phyloP scores from a whole-genome alignment of 1,140 invertebrate species.

The Drosophila chauvacae region DNA sequence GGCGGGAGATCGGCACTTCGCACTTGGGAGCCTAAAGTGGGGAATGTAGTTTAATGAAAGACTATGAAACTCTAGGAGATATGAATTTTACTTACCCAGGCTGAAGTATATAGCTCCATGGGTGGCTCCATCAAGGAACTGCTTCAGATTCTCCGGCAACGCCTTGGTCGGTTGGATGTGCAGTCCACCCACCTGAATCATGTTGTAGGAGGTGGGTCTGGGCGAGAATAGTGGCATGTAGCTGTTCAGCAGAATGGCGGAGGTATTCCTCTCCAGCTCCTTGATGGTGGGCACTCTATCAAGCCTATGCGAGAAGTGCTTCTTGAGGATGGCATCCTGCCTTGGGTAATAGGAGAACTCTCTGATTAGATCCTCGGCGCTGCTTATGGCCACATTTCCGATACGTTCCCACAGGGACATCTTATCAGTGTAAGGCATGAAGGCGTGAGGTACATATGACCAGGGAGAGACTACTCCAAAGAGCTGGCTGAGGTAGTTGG shows the following conservation, averaged over 20 bases:
- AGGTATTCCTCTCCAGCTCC: conserved; percentile 85
- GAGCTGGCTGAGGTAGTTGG: conserved; percentile 72
- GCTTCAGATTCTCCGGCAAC: conserved; percentile 74
- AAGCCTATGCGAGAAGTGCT: conserved; percentile 65
- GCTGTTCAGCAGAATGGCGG: conserved; percentile 68
- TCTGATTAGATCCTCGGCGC: conserved; percentile 52
- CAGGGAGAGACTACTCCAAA: conserved; percentile 73
- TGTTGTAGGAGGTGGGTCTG: conserved; percentile 84
- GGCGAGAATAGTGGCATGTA: conserved; percentile 79
- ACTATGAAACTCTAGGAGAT: neutral
- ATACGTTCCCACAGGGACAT: conserved; percentile 84
- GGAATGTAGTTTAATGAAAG: no score
- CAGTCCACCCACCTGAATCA: conserved; percentile 85
- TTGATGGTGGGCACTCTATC: conserved; percentile 76
- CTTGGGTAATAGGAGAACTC: conserved; percentile 61
- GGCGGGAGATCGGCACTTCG: conserved; percentile 80
- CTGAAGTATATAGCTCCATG: conserved; percentile 86
- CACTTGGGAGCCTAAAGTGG: conserved; percentile 63
- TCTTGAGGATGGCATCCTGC: conserved; percentile 70
- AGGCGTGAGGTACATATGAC: conserved; percentile 78
- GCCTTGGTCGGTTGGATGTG: conserved; percentile 84
- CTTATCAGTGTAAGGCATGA: conserved; percentile 61
- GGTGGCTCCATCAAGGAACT: conserved; percentile 83
- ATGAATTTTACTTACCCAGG: neutral
- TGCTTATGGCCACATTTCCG: conserved; percentile 38